Base-by-base conservation (phyloP, 2,113 vertebrate species). In the rabbit (Oryctolagus cuniculus) region DNA sequence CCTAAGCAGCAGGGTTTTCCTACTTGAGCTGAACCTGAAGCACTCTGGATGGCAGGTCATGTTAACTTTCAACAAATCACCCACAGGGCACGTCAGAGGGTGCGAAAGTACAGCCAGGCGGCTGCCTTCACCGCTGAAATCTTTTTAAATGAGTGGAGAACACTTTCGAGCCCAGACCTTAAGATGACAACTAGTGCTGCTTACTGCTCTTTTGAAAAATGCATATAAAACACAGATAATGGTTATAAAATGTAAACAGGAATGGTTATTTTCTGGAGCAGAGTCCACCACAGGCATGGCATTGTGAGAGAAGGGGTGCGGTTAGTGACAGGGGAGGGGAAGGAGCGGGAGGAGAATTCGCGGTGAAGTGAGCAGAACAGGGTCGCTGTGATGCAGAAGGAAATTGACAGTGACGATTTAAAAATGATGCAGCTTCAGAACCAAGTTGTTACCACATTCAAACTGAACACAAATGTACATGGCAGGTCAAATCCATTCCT, bases 401-500 rank as follows among this genome's bases (percentile, higher is more conserved):
- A 97, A 96, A 87, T 74, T 88, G 97, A 97, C 89, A 97, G 89
- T 97, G 97, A 97, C 95, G 95, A 94, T 91, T 9, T 97, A 97
- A 98, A 98, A 98, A 98, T 98, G 98, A 98, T 98, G 98, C 97
- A 96, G 96, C 97, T 98, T 97, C 95, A 95, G 97, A 96, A 95
- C 85, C 98, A 53, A 96, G 86, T 94, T 79, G 66, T 90, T 94
- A 81, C 77, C 90, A 86, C 73, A 86, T 3, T 44, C 22, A 44
- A 97, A 94, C 93, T 85, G 90, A 92, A 94, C 63, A 87, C 80
- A 94, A 94, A 91, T 96, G 96, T 96, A 89, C 82, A 38, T 16
- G 86, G 92, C 93, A 97, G 90, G 88, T 89, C 95, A 89, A 94
- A 96, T 97, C 95, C 72, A 92, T 86, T 90, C 92, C 92, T 93